Conservation (phyloP, 2,113 vertebrate genomes). For the Phylloscopus whistleri region DNA sequence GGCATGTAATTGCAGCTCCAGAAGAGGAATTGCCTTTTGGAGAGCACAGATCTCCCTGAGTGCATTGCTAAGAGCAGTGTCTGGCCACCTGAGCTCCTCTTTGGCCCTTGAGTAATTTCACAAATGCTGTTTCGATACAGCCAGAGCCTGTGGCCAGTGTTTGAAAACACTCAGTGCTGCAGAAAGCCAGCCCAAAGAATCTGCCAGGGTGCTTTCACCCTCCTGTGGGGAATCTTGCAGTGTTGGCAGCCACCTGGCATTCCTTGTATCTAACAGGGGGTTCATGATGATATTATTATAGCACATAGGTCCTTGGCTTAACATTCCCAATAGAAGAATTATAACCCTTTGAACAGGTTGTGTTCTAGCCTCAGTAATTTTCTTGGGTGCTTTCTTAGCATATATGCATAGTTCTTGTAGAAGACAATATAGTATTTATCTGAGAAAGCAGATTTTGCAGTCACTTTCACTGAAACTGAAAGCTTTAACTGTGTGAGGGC, state of each 20-base stretch:
- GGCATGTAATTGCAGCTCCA: background rate
- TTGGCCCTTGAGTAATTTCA: background rate
- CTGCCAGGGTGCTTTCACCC: background rate
- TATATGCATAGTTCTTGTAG: background rate
- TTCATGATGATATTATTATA: background rate
- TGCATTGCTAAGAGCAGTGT: background rate
- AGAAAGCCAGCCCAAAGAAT: background rate
- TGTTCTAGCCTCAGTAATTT: background rate
- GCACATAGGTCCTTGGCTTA: background rate
- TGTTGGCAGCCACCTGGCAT: background rate
- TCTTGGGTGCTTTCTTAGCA: background rate
- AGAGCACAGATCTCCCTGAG: background rate
- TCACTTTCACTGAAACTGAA: background rate
- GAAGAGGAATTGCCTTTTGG: background rate
- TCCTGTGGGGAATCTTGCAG: accelerated
- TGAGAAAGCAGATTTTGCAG: background rate
- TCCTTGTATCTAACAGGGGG: background rate
- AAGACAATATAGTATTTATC: background rate
- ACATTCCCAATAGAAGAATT: background rate
- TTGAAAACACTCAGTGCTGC: background rate
- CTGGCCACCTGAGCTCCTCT: background rate
- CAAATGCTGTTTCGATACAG: background rate
- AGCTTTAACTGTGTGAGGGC: background rate
- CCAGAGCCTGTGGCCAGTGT: background rate
- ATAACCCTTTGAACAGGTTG: background rate